Conservation (phyloP, 2,888 invertebrate genomes). For the Zele albiditarsus region DNA sequence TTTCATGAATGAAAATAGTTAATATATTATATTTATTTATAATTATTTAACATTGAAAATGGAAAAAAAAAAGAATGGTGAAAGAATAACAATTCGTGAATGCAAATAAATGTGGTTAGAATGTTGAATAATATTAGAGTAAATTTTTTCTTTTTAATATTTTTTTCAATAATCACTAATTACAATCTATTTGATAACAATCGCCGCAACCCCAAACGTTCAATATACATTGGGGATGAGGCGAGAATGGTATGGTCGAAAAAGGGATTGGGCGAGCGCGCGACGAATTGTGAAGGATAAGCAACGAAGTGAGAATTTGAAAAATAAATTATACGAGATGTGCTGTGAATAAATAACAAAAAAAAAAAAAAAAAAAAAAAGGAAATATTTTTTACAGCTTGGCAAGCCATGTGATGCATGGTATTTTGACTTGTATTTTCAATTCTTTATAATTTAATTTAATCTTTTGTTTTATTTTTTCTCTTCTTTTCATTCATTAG, state of each 20-base stretch:
- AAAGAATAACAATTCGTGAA: constrained; percentile 70
- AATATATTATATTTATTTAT: constrained; percentile 71
- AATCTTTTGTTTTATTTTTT: background rate
- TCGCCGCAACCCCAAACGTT: constrained; percentile 31
- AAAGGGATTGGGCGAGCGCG: background rate
- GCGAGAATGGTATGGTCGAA: constrained; percentile 21
- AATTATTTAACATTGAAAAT: constrained; percentile 73
- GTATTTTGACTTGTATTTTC: constrained; percentile 4
- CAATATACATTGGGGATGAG: constrained; percentile 38
- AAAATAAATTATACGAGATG: constrained; percentile 14
- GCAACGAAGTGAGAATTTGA: background rate
- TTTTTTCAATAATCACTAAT: constrained; percentile 50
- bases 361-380: constrained; percentile 28
- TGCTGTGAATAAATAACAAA: constrained; percentile 33
- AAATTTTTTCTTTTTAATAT: constrained; percentile 50
- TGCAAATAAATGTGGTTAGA: constrained; percentile 72
- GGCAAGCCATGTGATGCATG: constrained; percentile 31
- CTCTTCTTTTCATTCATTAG: background rate
- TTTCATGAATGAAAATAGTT: constrained; percentile 73
- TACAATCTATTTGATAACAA: constrained; percentile 50
- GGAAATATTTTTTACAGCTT: constrained; percentile 8
- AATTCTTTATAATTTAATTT: background rate
- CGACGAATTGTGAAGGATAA: constrained; percentile 7
- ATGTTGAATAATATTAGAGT: constrained; percentile 69
- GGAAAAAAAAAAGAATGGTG: constrained; percentile 64